Conservation (phyloP, 64 coral and sea anemone genomes). For the Actinia equina region DNA sequence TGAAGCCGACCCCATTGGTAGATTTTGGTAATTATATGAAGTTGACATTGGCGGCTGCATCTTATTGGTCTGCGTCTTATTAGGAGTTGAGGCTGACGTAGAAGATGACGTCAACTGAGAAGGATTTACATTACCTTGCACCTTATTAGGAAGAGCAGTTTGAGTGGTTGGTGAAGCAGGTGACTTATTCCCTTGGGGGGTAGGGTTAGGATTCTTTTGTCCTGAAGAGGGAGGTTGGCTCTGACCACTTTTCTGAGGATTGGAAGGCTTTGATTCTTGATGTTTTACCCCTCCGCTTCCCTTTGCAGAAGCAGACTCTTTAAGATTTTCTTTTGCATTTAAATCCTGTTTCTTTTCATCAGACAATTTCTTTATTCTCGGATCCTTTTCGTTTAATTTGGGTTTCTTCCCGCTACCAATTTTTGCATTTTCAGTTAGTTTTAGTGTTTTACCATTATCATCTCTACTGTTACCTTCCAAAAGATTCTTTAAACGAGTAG, state of each 20-base stretch:
- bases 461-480: not conserved
- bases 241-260: not conserved
- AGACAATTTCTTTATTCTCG: not conserved
- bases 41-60: slow-evolving; percentile 3
- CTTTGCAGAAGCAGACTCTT: not conserved
- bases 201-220: not conserved
- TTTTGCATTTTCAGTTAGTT: not conserved
- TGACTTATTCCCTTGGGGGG: not conserved
- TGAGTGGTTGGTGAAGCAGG: not conserved
- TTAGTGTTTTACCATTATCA: not conserved
- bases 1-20: not conserved
- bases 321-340: not conserved
- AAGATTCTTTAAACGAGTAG: not conserved
- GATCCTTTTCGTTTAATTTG: not conserved
- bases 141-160: not conserved
- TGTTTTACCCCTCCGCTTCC: not conserved
- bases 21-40: not conserved
- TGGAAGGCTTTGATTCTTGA: not conserved
- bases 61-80: not conserved
- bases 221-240: not conserved
- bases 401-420: not conserved
- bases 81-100: not conserved
- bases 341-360: not conserved
- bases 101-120: not conserved
- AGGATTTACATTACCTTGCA: not conserved